These are phyloP conservation scores for Megalops cyprinoides DNA, from an alignment of 2,797 vertebrate genomes.

Conservation along the genomic window DNA sequence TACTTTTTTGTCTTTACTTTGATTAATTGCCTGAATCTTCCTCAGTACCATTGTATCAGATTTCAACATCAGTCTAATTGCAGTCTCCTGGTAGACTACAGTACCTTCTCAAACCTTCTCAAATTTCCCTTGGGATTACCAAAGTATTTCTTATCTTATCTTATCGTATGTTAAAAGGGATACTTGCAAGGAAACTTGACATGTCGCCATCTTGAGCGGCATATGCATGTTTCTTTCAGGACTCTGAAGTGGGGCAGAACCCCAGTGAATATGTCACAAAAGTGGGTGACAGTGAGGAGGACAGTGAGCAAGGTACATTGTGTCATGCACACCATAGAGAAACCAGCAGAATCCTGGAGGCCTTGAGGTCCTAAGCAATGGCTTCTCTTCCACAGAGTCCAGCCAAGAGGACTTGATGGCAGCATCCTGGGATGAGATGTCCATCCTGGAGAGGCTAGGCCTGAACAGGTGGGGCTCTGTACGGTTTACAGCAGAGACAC, in stretches of 20 bases:
- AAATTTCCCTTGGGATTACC: too few relatives aligned
- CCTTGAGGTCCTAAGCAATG: not conserved
- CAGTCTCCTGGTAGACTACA: too few relatives aligned
- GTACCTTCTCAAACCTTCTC: too few relatives aligned
- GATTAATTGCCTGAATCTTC: too few relatives aligned
- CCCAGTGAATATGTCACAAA: slow-evolving; percentile 3
- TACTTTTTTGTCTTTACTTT: too few relatives aligned
- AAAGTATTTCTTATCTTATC: too few relatives aligned
- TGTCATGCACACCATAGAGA: not conserved
- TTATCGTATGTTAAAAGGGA: too few relatives aligned
- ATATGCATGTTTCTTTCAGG: slow-evolving; percentile 42
- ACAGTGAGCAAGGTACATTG: slow-evolving; percentile 66
- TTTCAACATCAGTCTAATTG: too few relatives aligned
- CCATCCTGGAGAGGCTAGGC: slow-evolving; percentile 70
- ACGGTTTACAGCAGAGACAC: not conserved
- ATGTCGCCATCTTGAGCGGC: not conserved
- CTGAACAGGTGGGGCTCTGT: slow-evolving; percentile 73
- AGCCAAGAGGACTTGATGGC: slow-evolving; percentile 52
- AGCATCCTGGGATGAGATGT: slow-evolving; percentile 60
- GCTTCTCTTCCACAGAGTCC: slow-evolving; percentile 54
- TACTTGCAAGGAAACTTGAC: not conserved
- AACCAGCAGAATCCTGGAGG: not conserved
- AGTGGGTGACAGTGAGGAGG: slow-evolving; percentile 58
- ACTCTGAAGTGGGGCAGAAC: slow-evolving; percentile 38
- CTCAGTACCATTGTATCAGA: too few relatives aligned